A percentile compares a stretch with the other conserved stretches of the same genome.
Evolutionary conservation across 2,113 vertebrate species (phyloP).

Genomic region (Speoplatyrhinus poulsoni): DNA sequence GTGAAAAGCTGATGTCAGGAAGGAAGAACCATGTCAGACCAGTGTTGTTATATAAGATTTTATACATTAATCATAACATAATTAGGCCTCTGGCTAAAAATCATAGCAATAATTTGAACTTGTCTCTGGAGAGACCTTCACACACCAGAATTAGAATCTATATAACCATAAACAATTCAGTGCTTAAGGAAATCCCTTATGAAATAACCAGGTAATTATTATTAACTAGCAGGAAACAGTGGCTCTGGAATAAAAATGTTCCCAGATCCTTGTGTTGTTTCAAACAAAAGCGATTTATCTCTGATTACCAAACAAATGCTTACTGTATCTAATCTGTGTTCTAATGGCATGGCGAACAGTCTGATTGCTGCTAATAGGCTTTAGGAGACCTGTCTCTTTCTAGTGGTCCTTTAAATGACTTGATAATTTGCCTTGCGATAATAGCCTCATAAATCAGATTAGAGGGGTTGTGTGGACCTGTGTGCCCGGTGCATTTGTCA

Average conservation of each 20-base stretch:
- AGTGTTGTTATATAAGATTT: no score
- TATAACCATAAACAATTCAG: no score
- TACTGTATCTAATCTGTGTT: background rate
- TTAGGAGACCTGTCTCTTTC: conserved; percentile 1
- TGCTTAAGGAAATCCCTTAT: no score
- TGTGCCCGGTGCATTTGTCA: background rate
- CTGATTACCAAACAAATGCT: conserved; percentile 8
- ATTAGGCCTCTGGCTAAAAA: no score
- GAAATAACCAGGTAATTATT: no score
- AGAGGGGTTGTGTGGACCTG: background rate
- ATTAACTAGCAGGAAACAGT: no score
- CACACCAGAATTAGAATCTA: no score
- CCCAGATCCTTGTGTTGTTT: background rate
- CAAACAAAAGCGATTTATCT: background rate
- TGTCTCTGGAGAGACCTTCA: no score
- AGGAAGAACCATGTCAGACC: no score
- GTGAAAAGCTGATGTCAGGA: no score
- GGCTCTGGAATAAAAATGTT: background rate
- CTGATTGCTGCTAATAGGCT: conserved; percentile 14
- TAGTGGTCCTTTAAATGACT: background rate
- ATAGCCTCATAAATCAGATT: background rate
- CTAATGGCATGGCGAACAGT: background rate
- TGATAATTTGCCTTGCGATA: background rate
- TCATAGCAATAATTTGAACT: no score
- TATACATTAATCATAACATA: no score